These are phyloP conservation scores for Hoplias malabaricus DNA, from an alignment of 2,113 vertebrate genomes.

Conservation along the genomic window DNA sequence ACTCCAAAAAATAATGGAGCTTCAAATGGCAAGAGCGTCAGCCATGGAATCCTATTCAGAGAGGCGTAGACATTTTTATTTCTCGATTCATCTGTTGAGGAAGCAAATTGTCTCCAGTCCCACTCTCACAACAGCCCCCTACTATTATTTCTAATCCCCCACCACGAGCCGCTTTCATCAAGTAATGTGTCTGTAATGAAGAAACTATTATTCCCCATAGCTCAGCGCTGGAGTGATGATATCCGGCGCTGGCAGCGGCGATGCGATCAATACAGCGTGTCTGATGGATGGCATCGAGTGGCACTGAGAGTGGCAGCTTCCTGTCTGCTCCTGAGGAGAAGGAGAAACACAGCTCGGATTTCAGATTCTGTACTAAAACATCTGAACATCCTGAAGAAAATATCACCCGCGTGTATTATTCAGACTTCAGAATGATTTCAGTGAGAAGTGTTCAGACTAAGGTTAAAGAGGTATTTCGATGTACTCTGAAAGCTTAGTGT, in stretches of 20 bases:
- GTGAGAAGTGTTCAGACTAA: too few species aligned
- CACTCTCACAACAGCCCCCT: slow-evolving; percentile 27
- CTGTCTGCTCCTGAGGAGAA: slow-evolving; percentile 26
- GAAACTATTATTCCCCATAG: slow-evolving; percentile 52
- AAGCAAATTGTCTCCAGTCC: slow-evolving; percentile 28
- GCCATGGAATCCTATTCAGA: slow-evolving; percentile 42
- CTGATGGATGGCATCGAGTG: slow-evolving; percentile 61
- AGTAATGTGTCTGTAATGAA: slow-evolving; percentile 55
- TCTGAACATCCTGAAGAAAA: neutral
- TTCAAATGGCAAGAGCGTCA: slow-evolving; percentile 45
- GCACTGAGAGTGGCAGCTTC: slow-evolving; percentile 41
- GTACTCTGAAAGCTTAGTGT: too few species aligned
- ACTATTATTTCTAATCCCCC: slow-evolving; percentile 22
- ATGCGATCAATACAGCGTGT: slow-evolving; percentile 65
- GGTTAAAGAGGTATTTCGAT: too few species aligned
- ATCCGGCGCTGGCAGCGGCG: slow-evolving; percentile 51
- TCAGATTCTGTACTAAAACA: neutral
- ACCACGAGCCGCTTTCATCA: slow-evolving; percentile 30
- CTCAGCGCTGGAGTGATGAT: slow-evolving; percentile 48
- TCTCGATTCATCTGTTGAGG: slow-evolving; percentile 49
- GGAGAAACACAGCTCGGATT: neutral
- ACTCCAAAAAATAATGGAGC: slow-evolving; percentile 59
- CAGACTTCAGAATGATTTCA: neutral
- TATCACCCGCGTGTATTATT: neutral
- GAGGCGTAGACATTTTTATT: slow-evolving; percentile 48